phyloP scores from a whole-genome alignment of 2,888 invertebrate species.

The Agriopis leucophaearia region DNA sequence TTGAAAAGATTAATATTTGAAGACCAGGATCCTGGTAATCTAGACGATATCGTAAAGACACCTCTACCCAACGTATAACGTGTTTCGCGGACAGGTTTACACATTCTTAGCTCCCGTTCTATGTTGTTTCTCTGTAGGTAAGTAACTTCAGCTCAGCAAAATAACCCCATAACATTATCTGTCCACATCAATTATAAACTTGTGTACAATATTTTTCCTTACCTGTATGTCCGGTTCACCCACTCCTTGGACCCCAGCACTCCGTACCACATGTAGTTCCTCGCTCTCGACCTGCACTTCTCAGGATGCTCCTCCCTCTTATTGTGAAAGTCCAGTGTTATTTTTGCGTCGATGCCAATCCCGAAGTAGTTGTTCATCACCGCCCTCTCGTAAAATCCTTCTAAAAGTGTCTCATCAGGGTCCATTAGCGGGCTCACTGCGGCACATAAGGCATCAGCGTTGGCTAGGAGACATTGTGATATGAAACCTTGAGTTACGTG shows the following conservation, averaged over 20 bases:
- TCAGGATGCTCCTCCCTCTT: slow-evolving; percentile 99
- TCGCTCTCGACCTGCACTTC: slow-evolving; percentile 96
- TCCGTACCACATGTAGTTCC: slow-evolving; percentile 98
- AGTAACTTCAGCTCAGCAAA: no score
- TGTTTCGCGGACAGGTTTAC: no score
- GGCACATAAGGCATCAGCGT: slow-evolving; percentile 98
- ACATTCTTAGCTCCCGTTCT: no score
- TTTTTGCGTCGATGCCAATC: slow-evolving; percentile 99
- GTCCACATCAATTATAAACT: no score
- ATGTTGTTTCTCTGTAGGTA: no score
- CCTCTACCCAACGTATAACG: no score
- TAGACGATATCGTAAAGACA: no score
- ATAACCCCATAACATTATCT: no score
- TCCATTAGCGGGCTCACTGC: slow-evolving; percentile 98
- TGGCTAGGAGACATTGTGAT: slow-evolving; percentile 97
- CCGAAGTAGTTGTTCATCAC: slow-evolving; percentile 99
- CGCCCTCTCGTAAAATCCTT: slow-evolving; percentile 96
- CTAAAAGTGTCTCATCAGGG: slow-evolving; percentile 94
- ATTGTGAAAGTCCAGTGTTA: slow-evolving; percentile 98
- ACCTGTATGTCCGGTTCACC: slow-evolving; percentile 96
- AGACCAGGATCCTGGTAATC: not conserved
- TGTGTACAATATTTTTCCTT: slow-evolving; percentile 14
- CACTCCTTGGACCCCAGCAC: slow-evolving; percentile 93
- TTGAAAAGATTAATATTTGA: not conserved
- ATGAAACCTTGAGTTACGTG: slow-evolving; percentile 94